A percentile compares a stretch with the other conserved stretches of the same genome.
Evolutionary conservation across 2,797 vertebrate species (phyloP).

Genomic region (Phrynocephalus vlangalii): DNA sequence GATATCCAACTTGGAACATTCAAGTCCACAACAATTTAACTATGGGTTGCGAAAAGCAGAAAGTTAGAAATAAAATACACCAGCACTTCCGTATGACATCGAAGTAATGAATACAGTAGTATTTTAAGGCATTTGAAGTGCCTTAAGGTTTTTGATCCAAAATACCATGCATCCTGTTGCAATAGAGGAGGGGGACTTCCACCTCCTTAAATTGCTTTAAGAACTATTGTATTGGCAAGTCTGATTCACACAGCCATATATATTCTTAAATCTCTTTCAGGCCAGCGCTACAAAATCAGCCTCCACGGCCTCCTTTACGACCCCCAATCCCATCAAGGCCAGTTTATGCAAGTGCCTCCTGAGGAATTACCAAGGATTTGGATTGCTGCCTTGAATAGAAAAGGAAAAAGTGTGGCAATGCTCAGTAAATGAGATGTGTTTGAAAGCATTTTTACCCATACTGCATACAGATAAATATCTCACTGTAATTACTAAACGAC

Average conservation of each 20-base stretch:
- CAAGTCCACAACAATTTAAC: not conserved
- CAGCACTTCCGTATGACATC: not conserved
- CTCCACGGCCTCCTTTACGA: conserved; percentile 8
- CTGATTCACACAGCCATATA: not conserved
- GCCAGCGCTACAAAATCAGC: conserved; percentile 39
- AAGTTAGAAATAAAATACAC: not conserved
- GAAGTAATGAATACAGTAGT: not conserved
- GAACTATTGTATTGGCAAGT: not conserved
- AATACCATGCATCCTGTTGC: no score
- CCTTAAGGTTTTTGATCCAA: no score
- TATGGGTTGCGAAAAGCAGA: not conserved
- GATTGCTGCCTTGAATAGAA: not conserved
- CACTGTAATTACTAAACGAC: not conserved
- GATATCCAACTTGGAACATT: not conserved
- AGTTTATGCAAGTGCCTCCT: conserved; percentile 34
- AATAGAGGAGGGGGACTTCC: not conserved
- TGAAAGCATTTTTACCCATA: conserved; percentile 14
- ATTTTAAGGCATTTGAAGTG: not conserved
- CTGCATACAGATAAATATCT: not conserved
- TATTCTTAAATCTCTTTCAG: conserved; percentile 37
- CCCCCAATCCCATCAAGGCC: conserved; percentile 47
- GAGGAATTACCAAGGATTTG: not conserved
- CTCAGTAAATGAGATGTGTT: conserved; percentile 7
- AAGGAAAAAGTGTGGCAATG: not conserved
- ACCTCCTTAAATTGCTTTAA: no score